Evolutionary conservation across 1,140 invertebrate genomes (phyloP).

Genomic region (Musca vetustissima): DNA sequence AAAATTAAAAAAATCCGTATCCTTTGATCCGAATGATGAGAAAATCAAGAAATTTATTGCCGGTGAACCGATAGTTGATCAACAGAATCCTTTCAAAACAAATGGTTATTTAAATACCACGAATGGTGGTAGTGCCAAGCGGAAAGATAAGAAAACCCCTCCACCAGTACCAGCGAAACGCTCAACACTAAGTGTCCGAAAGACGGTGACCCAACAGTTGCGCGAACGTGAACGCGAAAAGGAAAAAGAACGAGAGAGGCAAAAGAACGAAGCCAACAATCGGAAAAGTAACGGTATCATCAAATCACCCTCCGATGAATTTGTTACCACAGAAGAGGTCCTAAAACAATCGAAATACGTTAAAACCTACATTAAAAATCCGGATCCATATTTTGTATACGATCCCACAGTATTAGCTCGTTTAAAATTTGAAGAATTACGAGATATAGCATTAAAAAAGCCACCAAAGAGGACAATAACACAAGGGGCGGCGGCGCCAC

Average conservation of each 20-base stretch:
- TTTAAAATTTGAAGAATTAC: slow-evolving; percentile 44
- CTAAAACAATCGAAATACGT: slow-evolving; percentile 55
- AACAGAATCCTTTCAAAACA: slow-evolving; percentile 50
- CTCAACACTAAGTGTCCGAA: slow-evolving; percentile 42
- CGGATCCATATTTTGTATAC: slow-evolving; percentile 50
- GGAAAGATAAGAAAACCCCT: slow-evolving; percentile 38
- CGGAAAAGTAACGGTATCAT: slow-evolving; percentile 30
- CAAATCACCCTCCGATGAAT: slow-evolving; percentile 39
- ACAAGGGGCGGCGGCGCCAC: neutral
- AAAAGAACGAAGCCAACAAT: slow-evolving; percentile 40
- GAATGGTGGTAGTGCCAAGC: slow-evolving; percentile 28
- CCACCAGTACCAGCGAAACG: slow-evolving; percentile 45
- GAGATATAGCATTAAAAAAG: slow-evolving; percentile 34
- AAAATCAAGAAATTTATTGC: slow-evolving; percentile 47
- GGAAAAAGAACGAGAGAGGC: slow-evolving; percentile 34
- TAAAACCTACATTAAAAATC: slow-evolving; percentile 54
- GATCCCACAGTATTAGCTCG: slow-evolving; percentile 50
- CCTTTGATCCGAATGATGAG: slow-evolving; percentile 50
- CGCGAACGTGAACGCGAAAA: slow-evolving; percentile 41
- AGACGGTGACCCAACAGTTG: slow-evolving; percentile 47
- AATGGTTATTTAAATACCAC: slow-evolving; percentile 6
- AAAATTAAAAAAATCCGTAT: slow-evolving; percentile 45
- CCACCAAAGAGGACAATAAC: slow-evolving; percentile 27
- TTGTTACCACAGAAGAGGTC: slow-evolving; percentile 53
- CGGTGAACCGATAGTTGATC: slow-evolving; percentile 50